These are phyloP conservation scores for Pterophyllum scalare DNA, from an alignment of 2,113 vertebrate genomes.

Conservation along the genomic window DNA sequence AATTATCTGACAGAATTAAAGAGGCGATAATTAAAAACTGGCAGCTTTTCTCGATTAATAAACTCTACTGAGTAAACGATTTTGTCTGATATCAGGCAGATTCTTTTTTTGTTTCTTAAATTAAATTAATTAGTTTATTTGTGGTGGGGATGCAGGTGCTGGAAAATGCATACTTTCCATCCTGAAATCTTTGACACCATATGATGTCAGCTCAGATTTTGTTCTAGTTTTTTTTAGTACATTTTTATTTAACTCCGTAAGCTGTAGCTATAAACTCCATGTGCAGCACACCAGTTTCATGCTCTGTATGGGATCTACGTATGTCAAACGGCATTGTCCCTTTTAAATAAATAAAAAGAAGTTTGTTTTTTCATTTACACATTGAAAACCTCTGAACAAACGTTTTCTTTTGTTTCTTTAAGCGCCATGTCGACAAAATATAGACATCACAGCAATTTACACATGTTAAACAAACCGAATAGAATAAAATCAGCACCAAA, in stretches of 20 bases:
- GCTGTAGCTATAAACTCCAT: too few relatives aligned
- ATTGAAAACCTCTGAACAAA: background rate
- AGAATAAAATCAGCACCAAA: background rate
- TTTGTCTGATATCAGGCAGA: too few relatives aligned
- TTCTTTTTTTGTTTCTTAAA: too few relatives aligned
- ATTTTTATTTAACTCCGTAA: background rate
- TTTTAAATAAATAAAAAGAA: background rate
- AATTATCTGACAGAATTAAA: background rate
- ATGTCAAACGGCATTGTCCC: background rate
- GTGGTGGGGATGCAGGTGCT: background rate
- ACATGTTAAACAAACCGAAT: background rate
- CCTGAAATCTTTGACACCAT: too few relatives aligned
- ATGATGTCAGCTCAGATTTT: too few relatives aligned
- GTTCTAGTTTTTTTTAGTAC: too few relatives aligned
- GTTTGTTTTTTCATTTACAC: background rate
- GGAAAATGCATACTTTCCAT: too few relatives aligned
- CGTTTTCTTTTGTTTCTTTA: background rate
- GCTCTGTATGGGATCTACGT: background rate
- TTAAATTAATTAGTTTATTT: too few relatives aligned
- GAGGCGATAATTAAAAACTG: background rate
- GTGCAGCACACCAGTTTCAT: background rate
- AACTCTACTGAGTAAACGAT: too few relatives aligned
- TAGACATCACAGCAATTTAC: background rate
- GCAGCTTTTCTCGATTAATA: background rate
- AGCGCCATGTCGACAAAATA: background rate